Evolutionary conservation across 1,140 invertebrate genomes (phyloP).

Genomic region (Bombus waltoni): DNA sequence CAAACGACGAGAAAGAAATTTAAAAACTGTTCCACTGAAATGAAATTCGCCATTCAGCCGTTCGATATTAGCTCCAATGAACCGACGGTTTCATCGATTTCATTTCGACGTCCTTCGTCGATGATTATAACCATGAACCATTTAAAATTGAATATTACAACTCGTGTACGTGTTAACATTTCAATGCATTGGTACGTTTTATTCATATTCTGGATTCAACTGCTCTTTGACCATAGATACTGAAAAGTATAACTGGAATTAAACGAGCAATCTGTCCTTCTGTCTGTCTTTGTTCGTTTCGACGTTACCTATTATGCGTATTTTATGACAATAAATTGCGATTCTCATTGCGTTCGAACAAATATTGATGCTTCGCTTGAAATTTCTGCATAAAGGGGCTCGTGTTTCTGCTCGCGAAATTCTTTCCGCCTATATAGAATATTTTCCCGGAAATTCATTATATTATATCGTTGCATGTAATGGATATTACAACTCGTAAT

Average conservation of each 20-base stretch:
- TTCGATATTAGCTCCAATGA: neutral
- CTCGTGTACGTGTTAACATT: neutral
- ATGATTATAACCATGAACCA: neutral
- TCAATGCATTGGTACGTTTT: neutral
- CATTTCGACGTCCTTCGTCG: neutral
- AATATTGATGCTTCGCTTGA: neutral
- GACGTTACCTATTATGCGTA: neutral
- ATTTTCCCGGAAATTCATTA: neutral
- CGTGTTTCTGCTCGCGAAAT: neutral
- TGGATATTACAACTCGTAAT: neutral
- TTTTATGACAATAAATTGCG: neutral
- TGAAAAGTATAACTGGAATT: conserved; percentile 1
- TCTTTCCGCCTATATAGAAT: too few relatives aligned
- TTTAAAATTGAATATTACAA: conserved; percentile 4
- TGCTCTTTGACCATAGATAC: neutral
- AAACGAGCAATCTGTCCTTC: neutral
- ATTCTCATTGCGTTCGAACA: neutral
- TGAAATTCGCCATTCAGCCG: neutral
- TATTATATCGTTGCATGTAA: neutral
- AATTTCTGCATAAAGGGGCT: neutral
- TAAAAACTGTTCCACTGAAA: neutral
- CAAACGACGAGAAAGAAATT: neutral
- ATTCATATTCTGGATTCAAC: neutral
- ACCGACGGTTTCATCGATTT: neutral
- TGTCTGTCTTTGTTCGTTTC: neutral